Evolutionary conservation across 2,888 invertebrate genomes (phyloP), one percentile per base, ranked within the genome.

Genomic region (Pristionchus entomophagus): DNA sequence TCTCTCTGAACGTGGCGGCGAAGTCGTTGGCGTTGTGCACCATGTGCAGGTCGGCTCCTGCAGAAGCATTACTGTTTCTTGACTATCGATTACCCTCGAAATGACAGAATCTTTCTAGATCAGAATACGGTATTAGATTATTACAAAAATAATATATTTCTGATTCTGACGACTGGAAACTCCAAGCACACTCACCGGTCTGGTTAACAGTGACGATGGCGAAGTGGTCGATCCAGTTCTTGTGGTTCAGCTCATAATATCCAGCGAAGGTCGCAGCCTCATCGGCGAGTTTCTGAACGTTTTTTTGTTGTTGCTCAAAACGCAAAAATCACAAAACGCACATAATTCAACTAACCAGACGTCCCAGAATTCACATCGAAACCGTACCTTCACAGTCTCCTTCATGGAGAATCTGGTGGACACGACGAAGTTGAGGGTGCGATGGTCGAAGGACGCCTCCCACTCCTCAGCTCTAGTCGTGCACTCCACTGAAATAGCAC

Each of bases 141-240:
- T 6, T 10, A 10, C 8, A 45, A 14, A 45, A 45, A 45, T 45
- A 45, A 45, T 14, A 45, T 45, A 45, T 6, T 45, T 45, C 6
- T 45, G 8, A 45, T 45, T 14, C 45, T 45, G n/a, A n/a, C n/a
- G n/a, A n/a, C n/a, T n/a, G n/a, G n/a, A n/a, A n/a, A 45, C 45
- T 14, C 45, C 45, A 14, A 19, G 78, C 59, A 10, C 14, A 53
- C 82, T 51, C 69, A 91, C 89, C 87, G 32, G 89, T 87, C 17
- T 88, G 86, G 81, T 88, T 90, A 73, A 87, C 88, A 26, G 87
- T 87, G 77, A 91, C 85, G 35, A 91, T 45, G 65, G 88, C 88
- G 89, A 89, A 91, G 26, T 77, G 86, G 35, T 78, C 88, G 87
- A 91, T 91, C 90, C 91, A 91, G n/a, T 82, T 88, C 62, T 87